phyloP scores from a whole-genome alignment of 2,797 vertebrate species.

The Sparus aurata region DNA sequence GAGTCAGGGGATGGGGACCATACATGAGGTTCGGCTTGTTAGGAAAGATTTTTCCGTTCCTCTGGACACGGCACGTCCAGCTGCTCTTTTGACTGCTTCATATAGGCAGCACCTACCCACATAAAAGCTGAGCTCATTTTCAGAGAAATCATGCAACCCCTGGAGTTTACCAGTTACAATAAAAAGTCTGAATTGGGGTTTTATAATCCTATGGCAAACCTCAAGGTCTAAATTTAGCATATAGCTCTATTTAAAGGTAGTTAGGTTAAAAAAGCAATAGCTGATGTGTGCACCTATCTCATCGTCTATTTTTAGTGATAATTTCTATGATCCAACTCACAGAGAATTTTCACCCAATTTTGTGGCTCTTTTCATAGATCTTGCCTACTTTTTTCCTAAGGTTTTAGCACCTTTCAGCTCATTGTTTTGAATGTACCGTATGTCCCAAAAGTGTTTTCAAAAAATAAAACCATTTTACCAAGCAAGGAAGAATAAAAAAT shows the following conservation, averaged over 20 bases:
- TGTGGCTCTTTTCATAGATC: too few relatives aligned
- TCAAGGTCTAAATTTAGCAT: constrained; percentile 50
- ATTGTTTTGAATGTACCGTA: not conserved
- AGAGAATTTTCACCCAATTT: not conserved
- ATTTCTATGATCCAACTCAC: not conserved
- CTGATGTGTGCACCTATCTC: constrained; percentile 4
- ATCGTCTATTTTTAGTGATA: not conserved
- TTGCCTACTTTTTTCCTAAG: not conserved
- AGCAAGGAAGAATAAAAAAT: not conserved
- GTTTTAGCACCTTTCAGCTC: constrained; percentile 4
- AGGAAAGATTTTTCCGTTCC: constrained; percentile 52
- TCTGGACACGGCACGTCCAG: constrained; percentile 45
- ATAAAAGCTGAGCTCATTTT: constrained; percentile 57
- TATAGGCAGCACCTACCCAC: constrained; percentile 48
- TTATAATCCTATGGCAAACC: constrained; percentile 39
- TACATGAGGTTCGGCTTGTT: constrained; percentile 61
- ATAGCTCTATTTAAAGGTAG: constrained; percentile 43
- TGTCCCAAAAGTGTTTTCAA: not conserved
- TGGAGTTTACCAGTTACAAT: constrained; percentile 53
- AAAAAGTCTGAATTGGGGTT: constrained; percentile 55
- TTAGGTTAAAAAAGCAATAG: constrained; percentile 42
- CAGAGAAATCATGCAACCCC: constrained; percentile 35
- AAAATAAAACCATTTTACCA: not conserved
- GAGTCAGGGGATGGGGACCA: constrained; percentile 28
- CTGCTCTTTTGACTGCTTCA: constrained; percentile 47